A percentile compares a stretch with the other conserved stretches of the same genome.
Evolutionary conservation across 2,888 invertebrate species (phyloP).

Genomic region (Plebejus argus): DNA sequence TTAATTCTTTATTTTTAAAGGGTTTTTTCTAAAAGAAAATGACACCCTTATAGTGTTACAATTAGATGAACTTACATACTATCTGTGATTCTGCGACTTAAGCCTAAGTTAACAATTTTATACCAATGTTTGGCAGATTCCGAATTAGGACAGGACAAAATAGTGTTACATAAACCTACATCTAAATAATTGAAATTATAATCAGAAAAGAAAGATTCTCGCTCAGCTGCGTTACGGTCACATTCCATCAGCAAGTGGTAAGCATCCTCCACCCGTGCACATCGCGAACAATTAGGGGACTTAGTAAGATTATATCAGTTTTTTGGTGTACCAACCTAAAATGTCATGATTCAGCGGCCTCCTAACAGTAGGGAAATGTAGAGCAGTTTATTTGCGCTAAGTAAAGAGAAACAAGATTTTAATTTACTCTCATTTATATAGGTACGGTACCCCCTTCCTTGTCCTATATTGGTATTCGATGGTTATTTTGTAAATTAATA

Average conservation of each 20-base stretch:
- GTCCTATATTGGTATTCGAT: background rate
- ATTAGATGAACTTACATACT: background rate
- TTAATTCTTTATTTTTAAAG: background rate
- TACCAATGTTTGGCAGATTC: background rate
- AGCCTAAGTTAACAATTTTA: background rate
- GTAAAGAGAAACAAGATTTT: background rate
- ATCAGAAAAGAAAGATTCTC: background rate
- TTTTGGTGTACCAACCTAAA: background rate
- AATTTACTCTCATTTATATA: background rate
- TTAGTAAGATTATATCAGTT: too few relatives aligned
- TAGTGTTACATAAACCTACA: background rate
- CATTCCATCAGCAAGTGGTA: background rate
- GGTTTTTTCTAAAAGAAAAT: background rate
- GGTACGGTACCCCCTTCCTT: background rate
- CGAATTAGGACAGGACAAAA: background rate
- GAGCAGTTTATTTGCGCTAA: background rate
- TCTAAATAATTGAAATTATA: background rate
- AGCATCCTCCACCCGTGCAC: background rate
- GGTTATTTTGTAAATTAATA: background rate
- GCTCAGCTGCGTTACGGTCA: background rate
- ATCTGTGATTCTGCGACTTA: background rate
- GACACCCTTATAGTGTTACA: background rate
- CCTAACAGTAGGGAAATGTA: background rate
- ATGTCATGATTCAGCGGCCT: background rate
- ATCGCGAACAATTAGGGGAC: background rate